Evolutionary conservation across 1,140 invertebrate genomes (phyloP), one percentile per base, ranked within the genome.

Genomic region (Pantala flavescens): DNA sequence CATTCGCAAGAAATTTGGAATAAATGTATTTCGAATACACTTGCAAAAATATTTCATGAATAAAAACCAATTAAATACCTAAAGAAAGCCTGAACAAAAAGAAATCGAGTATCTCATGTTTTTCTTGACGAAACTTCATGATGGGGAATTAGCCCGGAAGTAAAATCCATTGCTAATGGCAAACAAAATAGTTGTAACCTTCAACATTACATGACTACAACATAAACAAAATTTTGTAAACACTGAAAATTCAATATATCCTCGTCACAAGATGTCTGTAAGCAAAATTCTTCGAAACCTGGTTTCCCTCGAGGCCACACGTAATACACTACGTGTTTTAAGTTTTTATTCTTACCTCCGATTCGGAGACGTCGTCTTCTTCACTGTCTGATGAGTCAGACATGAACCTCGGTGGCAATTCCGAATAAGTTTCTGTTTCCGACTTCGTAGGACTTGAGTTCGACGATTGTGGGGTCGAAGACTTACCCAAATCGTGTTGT

Each of bases 341-440:
- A 71, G 23, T 76, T 74, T 73, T 23, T 43, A 76, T 76, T 76
- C 75, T 80, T 90, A 95, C 93, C 91, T 94, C 93, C 49, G 49
- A 63, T 63, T 12, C 71, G 80, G 93, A 94, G 82, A 93, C 92
- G 84, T 93, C 94, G 83, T 95, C 93, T 84, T 95, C 93, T 83
- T 95, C 93, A 83, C 93, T 95, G 86, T 93, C 93, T 78, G 93
- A 95, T 83, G 93, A 89, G 86, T 94, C 93, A 84, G 71, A 42
- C 87, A 92, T 90, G 88, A 90, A 93, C 87, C 89, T 89, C 78
- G 91, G 88, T 84, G 90, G 89, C 76, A 85, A 78, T 85, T 90
- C 89, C 80, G 89, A 88, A 85, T 90, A 89, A 82, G 88, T 90
- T 85, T 91, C 89, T 82, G 88, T 90, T 87, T 90, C 89, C 81